Conservation (phyloP, 2,113 vertebrate genomes). For the Etheostoma cragini region DNA sequence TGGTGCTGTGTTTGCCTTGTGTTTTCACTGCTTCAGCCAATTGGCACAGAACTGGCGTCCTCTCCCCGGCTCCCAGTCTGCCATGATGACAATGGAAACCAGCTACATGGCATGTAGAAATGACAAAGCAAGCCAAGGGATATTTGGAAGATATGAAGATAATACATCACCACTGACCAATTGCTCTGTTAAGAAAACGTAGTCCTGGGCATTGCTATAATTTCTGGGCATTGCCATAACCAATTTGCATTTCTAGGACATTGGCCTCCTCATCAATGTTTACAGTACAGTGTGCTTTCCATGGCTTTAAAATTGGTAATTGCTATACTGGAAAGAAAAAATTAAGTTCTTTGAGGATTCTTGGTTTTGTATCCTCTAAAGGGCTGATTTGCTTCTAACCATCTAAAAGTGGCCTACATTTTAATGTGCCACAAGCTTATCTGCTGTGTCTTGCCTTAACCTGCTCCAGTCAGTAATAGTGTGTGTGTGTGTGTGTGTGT, state of each 20-base stretch:
- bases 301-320: conserved; percentile 30
- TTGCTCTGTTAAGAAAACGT: conserved; percentile 30
- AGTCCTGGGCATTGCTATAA: conserved; percentile 12
- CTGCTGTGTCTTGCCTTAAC: conserved; percentile 61
- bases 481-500: conserved; percentile 8
- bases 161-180: conserved; percentile 62
- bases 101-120: conserved; percentile 78
- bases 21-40: conserved; percentile 82
- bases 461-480: conserved; percentile 45
- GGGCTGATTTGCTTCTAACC: conserved; percentile 54
- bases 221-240: conserved; percentile 9
- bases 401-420: conserved; percentile 65
- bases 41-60: conserved; percentile 79
- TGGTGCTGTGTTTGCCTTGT: conserved; percentile 82
- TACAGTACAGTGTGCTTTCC: conserved; percentile 31
- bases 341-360: conserved; percentile 51
- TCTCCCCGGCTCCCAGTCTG: conserved; percentile 80
- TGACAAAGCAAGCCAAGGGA: conserved; percentile 74
- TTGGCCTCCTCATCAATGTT: conserved; percentile 20
- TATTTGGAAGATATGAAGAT: conserved; percentile 61
- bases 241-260: conserved; percentile 37
- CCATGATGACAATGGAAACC: conserved; percentile 81
- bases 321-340: conserved; percentile 39
- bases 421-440: conserved; percentile 64
- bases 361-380: conserved; percentile 57